Percentiles rank a stretch among this genome's conserved stretches.
These are phyloP conservation scores for Cinclus mexicanus DNA, from an alignment of 2,113 vertebrate species.

Conservation along the genomic window DNA sequence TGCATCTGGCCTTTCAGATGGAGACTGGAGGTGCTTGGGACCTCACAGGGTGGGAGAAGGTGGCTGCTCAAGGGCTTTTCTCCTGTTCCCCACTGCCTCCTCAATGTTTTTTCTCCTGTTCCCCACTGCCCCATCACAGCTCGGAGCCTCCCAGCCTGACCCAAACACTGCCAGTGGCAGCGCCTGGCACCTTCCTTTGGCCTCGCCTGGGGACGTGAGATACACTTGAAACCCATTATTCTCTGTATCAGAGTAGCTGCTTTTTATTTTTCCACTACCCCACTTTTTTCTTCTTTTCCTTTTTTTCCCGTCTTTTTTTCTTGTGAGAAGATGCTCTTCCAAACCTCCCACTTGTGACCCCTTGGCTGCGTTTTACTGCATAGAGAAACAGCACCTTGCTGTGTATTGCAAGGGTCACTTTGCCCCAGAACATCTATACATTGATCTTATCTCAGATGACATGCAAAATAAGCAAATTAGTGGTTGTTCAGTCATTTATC, in stretches of 20 bases:
- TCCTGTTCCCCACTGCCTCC: accelerated
- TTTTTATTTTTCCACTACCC: neutral
- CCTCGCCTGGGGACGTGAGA: neutral
- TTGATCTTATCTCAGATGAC: neutral
- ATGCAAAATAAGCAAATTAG: neutral
- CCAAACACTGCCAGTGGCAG: neutral
- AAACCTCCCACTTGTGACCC: accelerated
- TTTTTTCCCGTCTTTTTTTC: accelerated
- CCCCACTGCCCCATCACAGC: accelerated
- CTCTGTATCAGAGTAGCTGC: neutral
- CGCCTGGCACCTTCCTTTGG: neutral
- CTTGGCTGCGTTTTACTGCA: accelerated
- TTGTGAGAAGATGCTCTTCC: neutral
- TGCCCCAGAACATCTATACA: accelerated
- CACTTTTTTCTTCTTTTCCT: too few relatives aligned
- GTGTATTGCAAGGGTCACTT: neutral
- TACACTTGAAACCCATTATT: neutral
- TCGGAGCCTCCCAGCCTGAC: neutral
- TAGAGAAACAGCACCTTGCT: neutral
- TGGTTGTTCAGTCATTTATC: neutral
- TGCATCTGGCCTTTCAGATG: neutral
- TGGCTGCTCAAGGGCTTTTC: neutral
- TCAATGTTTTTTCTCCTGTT: neutral
- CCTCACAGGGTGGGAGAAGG: neutral
- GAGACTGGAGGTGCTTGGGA: neutral